phyloP scores from a whole-genome alignment of 2,888 invertebrate species.

The Drosophila kambysellisi region DNA sequence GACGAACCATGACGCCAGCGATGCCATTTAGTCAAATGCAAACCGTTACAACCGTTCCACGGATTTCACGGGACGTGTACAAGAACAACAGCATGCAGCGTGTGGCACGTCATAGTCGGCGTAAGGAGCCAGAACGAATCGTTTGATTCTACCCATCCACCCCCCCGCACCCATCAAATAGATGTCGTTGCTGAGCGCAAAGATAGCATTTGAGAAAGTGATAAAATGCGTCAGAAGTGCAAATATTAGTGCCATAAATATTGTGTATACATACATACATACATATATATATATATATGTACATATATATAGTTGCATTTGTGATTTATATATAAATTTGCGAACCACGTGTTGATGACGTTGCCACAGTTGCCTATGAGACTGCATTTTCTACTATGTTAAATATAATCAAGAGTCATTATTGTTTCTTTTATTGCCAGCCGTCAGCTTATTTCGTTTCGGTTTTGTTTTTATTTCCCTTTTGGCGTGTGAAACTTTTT shows the following conservation, averaged over 20 bases:
- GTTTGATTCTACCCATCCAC: slow-evolving; percentile 14
- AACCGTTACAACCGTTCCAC: slow-evolving; percentile 60
- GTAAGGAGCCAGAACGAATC: slow-evolving; percentile 34
- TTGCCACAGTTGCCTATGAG: slow-evolving; percentile 33
- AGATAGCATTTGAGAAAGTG: slow-evolving; percentile 34
- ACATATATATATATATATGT: background rate
- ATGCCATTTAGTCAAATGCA: slow-evolving; percentile 60
- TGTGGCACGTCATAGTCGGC: slow-evolving; percentile 31
- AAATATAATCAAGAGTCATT: slow-evolving; percentile 73
- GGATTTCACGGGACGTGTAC: slow-evolving; percentile 46
- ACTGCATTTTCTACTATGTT: slow-evolving; percentile 25
- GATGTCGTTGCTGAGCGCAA: background rate
- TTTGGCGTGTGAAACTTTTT: slow-evolving; percentile 61
- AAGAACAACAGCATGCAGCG: slow-evolving; percentile 14
- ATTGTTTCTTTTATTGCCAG: slow-evolving; percentile 24
- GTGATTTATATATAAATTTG: background rate
- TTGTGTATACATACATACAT: slow-evolving; percentile 12
- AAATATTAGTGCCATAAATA: slow-evolving; percentile 16
- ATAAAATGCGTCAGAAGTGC: slow-evolving; percentile 50
- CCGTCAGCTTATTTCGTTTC: slow-evolving; percentile 27
- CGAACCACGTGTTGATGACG: slow-evolving; percentile 73
- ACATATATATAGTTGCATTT: background rate
- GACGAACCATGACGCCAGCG: slow-evolving; percentile 73
- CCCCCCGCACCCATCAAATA: background rate
- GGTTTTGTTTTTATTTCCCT: slow-evolving; percentile 32